A percentile compares a stretch with the other conserved stretches of the same genome.
Evolutionary conservation across 1,140 invertebrate genomes (phyloP).

Genomic region (Achroia grisella): DNA sequence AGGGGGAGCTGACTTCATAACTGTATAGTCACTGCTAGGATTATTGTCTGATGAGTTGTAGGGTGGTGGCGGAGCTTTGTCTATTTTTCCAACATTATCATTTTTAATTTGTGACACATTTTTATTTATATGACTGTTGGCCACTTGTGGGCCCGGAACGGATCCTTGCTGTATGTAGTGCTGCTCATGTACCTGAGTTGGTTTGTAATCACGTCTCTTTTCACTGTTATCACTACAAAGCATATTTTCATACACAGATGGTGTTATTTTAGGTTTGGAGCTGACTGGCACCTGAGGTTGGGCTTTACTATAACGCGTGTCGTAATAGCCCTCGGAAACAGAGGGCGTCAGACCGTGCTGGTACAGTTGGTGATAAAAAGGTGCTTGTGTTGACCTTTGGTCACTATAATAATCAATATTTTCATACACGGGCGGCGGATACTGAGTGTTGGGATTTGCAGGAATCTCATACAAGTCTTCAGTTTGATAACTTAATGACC

Average conservation of each 20-base stretch:
- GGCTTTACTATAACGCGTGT: slow-evolving; percentile 76
- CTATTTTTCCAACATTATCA: slow-evolving; percentile 44
- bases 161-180: slow-evolving; percentile 57
- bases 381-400: slow-evolving; percentile 68
- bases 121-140: slow-evolving; percentile 43
- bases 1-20: slow-evolving; percentile 64
- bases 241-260: slow-evolving; percentile 63
- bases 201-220: slow-evolving; percentile 55
- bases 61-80: slow-evolving; percentile 49
- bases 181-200: slow-evolving; percentile 40
- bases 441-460: slow-evolving; percentile 52
- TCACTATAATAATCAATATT: slow-evolving; percentile 85
- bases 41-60: slow-evolving; percentile 42
- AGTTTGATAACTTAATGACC: slow-evolving; percentile 78
- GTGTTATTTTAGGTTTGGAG: slow-evolving; percentile 62
- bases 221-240: slow-evolving; percentile 51
- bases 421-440: slow-evolving; percentile 82
- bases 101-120: slow-evolving; percentile 36
- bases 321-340: slow-evolving; percentile 72
- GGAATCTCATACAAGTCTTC: slow-evolving; percentile 65
- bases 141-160: slow-evolving; percentile 59
- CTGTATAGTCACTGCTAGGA: slow-evolving; percentile 53
- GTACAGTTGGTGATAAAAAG: slow-evolving; percentile 77
- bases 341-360: slow-evolving; percentile 57
- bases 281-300: slow-evolving; percentile 81